Percentiles rank a stretch among this genome's conserved stretches.
Conservation (phyloP, 2,113 vertebrate species). For the Tretioscincus oriximinensis region DNA sequence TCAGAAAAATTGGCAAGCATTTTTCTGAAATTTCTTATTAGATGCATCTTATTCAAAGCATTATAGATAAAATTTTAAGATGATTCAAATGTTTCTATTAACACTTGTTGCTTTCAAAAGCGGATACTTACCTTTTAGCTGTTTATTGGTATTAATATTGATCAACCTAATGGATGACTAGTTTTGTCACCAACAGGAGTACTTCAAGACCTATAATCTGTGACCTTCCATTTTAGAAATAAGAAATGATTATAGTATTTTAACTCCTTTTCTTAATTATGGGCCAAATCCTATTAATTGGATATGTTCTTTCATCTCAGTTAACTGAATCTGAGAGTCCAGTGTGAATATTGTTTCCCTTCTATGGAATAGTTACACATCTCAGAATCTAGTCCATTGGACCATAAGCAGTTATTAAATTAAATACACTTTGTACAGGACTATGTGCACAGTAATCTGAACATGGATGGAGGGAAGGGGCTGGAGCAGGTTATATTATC, state of each 20-base stretch:
- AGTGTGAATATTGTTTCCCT: not conserved
- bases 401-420: not conserved
- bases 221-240: not conserved
- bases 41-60: not conserved
- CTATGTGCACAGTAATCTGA: not conserved
- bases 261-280: not conserved
- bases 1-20: not conserved
- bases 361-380: not conserved
- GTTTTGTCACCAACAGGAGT: not conserved
- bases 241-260: not conserved
- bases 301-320: not conserved
- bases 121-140: not conserved
- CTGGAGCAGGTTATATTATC: constrained; percentile 8
- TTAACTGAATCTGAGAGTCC: not conserved
- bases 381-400: not conserved
- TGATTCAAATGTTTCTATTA: not conserved
- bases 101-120: not conserved
- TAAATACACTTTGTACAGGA: not conserved
- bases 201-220: not conserved
- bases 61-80: not conserved
- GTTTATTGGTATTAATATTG: not conserved
- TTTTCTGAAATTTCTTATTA: not conserved
- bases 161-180: not conserved
- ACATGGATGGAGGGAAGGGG: not conserved
- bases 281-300: not conserved